Percentiles rank a stretch among this genome's conserved stretches.
Conservation (phyloP, 2,888 invertebrate species). For the Hyposoter dolosus region DNA sequence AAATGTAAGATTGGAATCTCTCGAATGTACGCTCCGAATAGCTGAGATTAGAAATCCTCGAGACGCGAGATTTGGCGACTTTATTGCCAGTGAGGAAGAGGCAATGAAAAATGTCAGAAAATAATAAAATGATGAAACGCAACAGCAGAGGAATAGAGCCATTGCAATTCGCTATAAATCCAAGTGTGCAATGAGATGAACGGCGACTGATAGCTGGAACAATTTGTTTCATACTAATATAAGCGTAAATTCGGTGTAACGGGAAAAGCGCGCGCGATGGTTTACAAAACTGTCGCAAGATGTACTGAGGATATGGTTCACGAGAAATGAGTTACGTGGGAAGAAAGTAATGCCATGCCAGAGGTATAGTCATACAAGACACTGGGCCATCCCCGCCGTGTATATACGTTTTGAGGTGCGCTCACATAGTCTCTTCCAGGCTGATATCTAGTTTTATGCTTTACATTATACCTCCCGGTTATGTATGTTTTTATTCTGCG, state of each 20-base stretch:
- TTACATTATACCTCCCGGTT: conserved; percentile 28
- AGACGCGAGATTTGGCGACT: not conserved
- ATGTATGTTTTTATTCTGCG: conserved; percentile 22
- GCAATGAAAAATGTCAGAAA: conserved; percentile 30
- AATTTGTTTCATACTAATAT: conserved; percentile 50
- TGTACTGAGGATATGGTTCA: conserved; percentile 46
- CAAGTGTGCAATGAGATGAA: conserved; percentile 39
- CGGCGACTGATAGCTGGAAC: conserved; percentile 31
- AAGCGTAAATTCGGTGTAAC: conserved; percentile 51
- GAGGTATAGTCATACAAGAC: conserved; percentile 25
- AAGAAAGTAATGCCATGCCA: conserved; percentile 55
- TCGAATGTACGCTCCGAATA: not conserved
- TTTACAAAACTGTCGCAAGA: conserved; percentile 44
- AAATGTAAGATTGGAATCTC: not conserved
- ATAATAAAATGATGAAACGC: conserved; percentile 32
- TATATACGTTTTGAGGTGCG: conserved; percentile 36
- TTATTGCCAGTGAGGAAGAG: not conserved
- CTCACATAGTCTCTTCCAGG: conserved; percentile 39
- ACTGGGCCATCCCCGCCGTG: conserved; percentile 35
- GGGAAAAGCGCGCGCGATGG: conserved; percentile 1
- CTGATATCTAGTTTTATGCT: conserved; percentile 49
- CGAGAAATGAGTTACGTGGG: conserved; percentile 60
- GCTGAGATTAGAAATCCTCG: not conserved
- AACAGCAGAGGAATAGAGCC: conserved; percentile 27
- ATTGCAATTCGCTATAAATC: conserved; percentile 56